phyloP scores from a whole-genome alignment of 2,888 invertebrate genomes.

The Conops quadrifasciatus region DNA sequence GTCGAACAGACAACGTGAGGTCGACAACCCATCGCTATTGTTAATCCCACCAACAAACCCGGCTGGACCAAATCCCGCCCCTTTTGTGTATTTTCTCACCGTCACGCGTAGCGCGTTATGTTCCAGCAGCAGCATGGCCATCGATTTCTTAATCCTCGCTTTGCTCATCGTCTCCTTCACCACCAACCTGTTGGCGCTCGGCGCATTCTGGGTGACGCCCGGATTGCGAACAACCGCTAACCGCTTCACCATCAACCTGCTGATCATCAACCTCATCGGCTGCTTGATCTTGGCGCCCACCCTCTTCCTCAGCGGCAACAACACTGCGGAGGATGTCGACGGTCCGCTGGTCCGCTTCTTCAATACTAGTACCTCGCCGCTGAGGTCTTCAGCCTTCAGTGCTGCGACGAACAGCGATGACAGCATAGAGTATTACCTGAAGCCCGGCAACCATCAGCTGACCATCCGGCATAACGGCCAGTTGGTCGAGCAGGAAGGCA shows the following conservation, averaged over 20 bases:
- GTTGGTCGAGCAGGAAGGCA: conserved; percentile 56
- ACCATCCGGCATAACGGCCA: conserved; percentile 57
- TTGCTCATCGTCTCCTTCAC: conserved; percentile 64
- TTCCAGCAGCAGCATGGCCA: conserved; percentile 56
- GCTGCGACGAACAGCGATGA: conserved; percentile 48
- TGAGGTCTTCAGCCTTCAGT: conserved; percentile 28
- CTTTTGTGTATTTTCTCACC: background rate
- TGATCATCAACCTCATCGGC: conserved; percentile 63
- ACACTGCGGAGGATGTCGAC: conserved; percentile 32
- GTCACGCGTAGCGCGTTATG: conserved; percentile 19
- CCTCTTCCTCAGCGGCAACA: conserved; percentile 55
- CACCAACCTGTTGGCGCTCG: conserved; percentile 64
- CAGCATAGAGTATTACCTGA: conserved; percentile 57
- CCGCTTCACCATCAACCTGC: conserved; percentile 65
- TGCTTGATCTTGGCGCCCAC: conserved; percentile 63
- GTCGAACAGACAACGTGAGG: too few relatives aligned
- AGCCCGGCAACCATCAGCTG: conserved; percentile 58
- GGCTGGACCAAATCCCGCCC: too few relatives aligned
- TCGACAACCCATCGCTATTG: too few relatives aligned
- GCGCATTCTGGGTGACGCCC: conserved; percentile 66
- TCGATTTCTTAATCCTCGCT: conserved; percentile 65
- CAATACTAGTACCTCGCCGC: conserved; percentile 38
- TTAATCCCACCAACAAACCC: too few relatives aligned
- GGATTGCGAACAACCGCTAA: conserved; percentile 65
- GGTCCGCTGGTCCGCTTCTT: conserved; percentile 37